Base-by-base conservation (phyloP, 1,140 invertebrate genomes). In the Pectinophora gossypiella region DNA sequence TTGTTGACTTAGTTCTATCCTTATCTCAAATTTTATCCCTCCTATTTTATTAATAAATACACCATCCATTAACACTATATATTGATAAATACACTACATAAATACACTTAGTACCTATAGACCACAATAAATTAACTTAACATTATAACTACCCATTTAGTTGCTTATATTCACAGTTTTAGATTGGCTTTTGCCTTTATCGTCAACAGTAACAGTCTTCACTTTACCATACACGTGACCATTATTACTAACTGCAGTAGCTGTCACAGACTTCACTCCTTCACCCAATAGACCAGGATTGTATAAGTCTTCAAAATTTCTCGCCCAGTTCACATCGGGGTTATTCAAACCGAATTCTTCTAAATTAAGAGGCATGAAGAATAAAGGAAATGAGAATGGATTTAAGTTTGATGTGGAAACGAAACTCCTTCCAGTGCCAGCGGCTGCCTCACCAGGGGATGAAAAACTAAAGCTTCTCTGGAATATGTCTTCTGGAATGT, bases 171-270 rank as follows among this genome's bases (percentile, higher is more conserved):
- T n/a, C n/a, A n/a, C n/a, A n/a, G n/a, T n/a, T n/a, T n/a, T n/a
- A n/a, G n/a, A n/a, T n/a, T 32, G 27, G 13, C 16, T 15, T 40
- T 15, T 16, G 12, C 27, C 51, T 57, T 56, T 56, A 19, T 67
- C 64, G 35, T 68, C 68, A 43, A 72, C 62, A 10, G 50, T 43
- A 6, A 67, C 48, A 36, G 50, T 53, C 32, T 69, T 64, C 0
- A 72, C 54, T 61, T 64, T 67, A 12, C 69, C 66, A 47, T 69
- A 69, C 7, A 69, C 44, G 50, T 64, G 69, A n/a, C 69, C 69
- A 46, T 69, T 67, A 15, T 72, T 59, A 36, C 61, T 72, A 1
- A 72, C 48, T 7, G 66, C 59, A 3, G 63, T 55, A 0, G 59
- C 61, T 5, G 55, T 51, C 18, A n/a, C 40, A 57, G 1, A 60